Evolutionary conservation across 2,797 vertebrate species (phyloP).

Genomic region (Micrastur ruficollis): DNA sequence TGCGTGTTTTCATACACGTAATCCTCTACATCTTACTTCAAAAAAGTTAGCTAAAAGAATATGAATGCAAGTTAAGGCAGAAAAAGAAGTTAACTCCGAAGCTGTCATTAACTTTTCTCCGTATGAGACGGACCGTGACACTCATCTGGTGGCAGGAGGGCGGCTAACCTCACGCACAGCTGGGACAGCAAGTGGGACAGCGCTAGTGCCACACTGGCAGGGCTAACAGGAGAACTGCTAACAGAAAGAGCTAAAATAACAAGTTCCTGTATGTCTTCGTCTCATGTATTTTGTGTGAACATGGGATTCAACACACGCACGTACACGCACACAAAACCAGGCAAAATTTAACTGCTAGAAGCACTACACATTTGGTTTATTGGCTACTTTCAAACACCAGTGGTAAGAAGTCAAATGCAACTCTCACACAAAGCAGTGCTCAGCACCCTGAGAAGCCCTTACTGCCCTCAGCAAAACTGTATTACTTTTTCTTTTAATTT

Average conservation of each 20-base stretch:
- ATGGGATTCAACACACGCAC: neutral
- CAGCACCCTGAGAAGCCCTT: neutral
- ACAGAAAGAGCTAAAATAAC: neutral
- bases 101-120: neutral
- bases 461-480: neutral
- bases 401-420: neutral
- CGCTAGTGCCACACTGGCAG: neutral
- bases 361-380: neutral
- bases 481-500: neutral
- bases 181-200: neutral
- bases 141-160: neutral
- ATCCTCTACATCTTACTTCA: neutral
- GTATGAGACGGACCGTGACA: neutral
- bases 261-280: neutral
- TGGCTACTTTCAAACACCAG: neutral
- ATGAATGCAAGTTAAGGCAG: neutral
- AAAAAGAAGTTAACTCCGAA: neutral
- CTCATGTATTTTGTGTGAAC: neutral
- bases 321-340: neutral
- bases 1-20: neutral
- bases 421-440: neutral
- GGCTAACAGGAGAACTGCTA: neutral
- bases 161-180: accelerated
- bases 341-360: neutral
- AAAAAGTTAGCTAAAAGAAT: neutral